These are phyloP conservation scores for Hemiscyllium ocellatum DNA, from an alignment of 2,113 vertebrate species.

Conservation along the genomic window DNA sequence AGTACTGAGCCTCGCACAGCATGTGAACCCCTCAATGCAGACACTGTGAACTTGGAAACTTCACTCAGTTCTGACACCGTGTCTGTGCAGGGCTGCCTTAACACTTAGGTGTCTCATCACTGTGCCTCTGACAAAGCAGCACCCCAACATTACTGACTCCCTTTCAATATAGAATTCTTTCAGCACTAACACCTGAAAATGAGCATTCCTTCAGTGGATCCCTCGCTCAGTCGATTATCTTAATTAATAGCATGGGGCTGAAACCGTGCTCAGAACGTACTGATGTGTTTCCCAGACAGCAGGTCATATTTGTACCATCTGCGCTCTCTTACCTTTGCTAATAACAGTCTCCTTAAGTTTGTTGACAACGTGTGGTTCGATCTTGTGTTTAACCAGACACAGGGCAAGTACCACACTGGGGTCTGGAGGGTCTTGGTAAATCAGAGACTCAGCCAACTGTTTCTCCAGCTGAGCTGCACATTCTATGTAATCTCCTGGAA, in stretches of 20 bases:
- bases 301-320: neutral
- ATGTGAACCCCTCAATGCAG: neutral
- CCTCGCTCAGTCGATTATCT: too few relatives aligned
- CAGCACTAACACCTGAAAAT: too few relatives aligned
- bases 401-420: neutral
- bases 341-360: neutral
- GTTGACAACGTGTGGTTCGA: neutral
- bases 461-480: neutral
- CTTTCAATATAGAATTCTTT: too few relatives aligned
- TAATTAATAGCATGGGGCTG: too few relatives aligned
- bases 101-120: too few relatives aligned
- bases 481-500: neutral
- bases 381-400: neutral
- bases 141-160: too few relatives aligned
- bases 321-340: neutral
- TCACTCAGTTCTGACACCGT: too few relatives aligned
- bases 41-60: too few relatives aligned
- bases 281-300: neutral
- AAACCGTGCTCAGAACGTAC: neutral
- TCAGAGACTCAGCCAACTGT: neutral
- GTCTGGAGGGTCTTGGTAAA: neutral
- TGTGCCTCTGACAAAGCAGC: too few relatives aligned
- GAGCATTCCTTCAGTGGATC: too few relatives aligned
- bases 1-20: neutral
- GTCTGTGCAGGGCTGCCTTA: too few relatives aligned